Evolutionary conservation across 2,888 invertebrate species (phyloP).

Genomic region (Patella caerulea): DNA sequence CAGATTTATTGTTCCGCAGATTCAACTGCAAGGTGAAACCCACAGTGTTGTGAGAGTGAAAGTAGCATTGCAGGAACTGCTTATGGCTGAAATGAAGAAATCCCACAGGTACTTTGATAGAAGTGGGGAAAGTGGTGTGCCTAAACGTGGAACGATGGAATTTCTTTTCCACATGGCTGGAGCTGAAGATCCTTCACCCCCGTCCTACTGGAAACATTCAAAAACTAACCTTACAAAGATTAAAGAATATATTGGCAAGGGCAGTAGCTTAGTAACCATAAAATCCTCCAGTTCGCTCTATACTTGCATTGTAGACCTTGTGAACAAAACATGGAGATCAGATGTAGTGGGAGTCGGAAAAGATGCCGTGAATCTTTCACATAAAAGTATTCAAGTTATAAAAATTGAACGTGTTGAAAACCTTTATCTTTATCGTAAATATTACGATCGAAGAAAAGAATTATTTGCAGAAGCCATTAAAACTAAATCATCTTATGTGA

Average conservation of each 20-base stretch:
- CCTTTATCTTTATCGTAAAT: constrained; percentile 43
- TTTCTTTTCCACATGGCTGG: constrained; percentile 36
- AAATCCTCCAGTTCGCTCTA: constrained; percentile 23
- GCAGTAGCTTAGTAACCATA: background rate
- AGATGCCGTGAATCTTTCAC: constrained; percentile 44
- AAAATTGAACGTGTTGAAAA: constrained; percentile 55
- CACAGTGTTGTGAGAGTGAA: constrained; percentile 18
- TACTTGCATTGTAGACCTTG: constrained; percentile 37
- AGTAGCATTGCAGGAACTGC: constrained; percentile 10
- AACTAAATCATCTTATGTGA: constrained; percentile 14
- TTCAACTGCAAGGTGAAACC: constrained; percentile 27
- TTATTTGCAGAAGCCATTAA: constrained; percentile 35
- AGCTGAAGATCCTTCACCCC: constrained; percentile 26
- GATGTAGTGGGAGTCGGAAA: constrained; percentile 44
- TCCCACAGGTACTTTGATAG: background rate
- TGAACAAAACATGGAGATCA: constrained; percentile 40
- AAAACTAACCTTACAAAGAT: background rate
- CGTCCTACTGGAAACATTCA: constrained; percentile 40
- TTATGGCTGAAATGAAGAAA: constrained; percentile 18
- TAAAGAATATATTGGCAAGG: background rate
- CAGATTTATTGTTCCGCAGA: background rate
- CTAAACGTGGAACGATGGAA: constrained; percentile 31
- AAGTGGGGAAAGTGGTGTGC: constrained; percentile 15
- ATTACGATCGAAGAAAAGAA: constrained; percentile 33
- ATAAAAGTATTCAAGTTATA: constrained; percentile 35